phyloP scores from a whole-genome alignment of 2,113 vertebrate species.

The Gymnorhina tibicen region DNA sequence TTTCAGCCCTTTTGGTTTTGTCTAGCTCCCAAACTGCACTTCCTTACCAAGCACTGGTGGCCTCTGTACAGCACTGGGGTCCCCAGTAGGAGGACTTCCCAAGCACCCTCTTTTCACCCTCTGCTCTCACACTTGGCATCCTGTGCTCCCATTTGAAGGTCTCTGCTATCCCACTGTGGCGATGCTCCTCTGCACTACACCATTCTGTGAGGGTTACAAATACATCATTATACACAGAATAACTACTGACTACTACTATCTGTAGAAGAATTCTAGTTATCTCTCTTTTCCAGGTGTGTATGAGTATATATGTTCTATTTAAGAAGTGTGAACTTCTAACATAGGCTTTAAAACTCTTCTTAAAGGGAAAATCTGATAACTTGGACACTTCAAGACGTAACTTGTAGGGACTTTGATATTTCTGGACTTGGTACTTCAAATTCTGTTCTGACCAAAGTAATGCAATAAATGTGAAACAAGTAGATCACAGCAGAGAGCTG shows the following conservation, averaged over 20 bases:
- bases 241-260: not conserved
- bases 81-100: not conserved
- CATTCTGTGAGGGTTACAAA: not conserved
- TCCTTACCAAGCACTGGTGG: not conserved
- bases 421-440: not conserved
- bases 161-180: accelerated
- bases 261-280: not conserved
- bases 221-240: not conserved
- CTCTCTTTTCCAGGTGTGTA: not conserved
- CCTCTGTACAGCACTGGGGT: not conserved
- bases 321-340: not conserved
- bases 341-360: not conserved
- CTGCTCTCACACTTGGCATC: not conserved
- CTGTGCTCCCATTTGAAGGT: not conserved
- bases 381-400: not conserved
- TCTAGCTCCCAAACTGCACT: not conserved
- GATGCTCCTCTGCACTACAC: not conserved
- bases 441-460: not conserved
- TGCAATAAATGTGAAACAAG: not conserved
- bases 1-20: not conserved
- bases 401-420: not conserved
- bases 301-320: not conserved
- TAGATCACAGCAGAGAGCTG: not conserved
- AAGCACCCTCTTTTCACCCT: not conserved
- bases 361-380: not conserved